phyloP scores from a whole-genome alignment of 2,888 invertebrate genomes.

The Drosophila kuntzei region DNA sequence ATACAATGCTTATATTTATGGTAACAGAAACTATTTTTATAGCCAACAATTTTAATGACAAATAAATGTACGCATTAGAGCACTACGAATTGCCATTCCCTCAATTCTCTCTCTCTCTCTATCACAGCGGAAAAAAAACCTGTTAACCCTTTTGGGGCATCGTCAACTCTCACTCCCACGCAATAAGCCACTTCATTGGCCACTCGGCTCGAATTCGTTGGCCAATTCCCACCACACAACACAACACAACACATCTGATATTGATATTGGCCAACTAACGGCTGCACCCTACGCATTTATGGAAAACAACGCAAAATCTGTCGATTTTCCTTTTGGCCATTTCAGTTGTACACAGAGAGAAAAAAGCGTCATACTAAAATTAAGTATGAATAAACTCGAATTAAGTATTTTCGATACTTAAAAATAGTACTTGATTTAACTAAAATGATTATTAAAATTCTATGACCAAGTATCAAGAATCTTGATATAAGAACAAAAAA shows the following conservation, averaged over 20 bases:
- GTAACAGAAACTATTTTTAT: constrained; percentile 64
- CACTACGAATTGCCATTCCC: constrained; percentile 37
- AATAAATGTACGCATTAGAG: constrained; percentile 63
- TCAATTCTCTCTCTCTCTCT: neutral
- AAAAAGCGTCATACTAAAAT: too few species aligned
- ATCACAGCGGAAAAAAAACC: constrained; percentile 35
- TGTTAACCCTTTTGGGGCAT: constrained; percentile 63
- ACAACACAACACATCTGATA: constrained; percentile 10
- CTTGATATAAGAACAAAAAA: too few species aligned
- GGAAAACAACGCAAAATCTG: constrained; percentile 28
- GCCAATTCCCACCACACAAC: constrained; percentile 59
- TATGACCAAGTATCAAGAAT: too few species aligned
- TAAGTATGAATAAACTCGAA: too few species aligned
- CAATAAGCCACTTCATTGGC: constrained; percentile 46
- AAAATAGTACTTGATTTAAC: too few species aligned
- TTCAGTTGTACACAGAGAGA: constrained; percentile 1
- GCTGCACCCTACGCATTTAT: constrained; percentile 56
- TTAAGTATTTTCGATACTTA: too few species aligned
- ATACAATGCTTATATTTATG: constrained; percentile 60
- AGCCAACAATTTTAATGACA: constrained; percentile 54
- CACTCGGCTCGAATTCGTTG: constrained; percentile 30
- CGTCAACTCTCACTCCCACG: constrained; percentile 46
- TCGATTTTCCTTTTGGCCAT: constrained; percentile 25
- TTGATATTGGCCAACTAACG: constrained; percentile 33
- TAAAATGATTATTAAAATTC: too few species aligned